A percentile compares a stretch with the other conserved stretches of the same genome.
Conservation (phyloP, 1,140 invertebrate species). For the Parasteatoda tepidariorum region DNA sequence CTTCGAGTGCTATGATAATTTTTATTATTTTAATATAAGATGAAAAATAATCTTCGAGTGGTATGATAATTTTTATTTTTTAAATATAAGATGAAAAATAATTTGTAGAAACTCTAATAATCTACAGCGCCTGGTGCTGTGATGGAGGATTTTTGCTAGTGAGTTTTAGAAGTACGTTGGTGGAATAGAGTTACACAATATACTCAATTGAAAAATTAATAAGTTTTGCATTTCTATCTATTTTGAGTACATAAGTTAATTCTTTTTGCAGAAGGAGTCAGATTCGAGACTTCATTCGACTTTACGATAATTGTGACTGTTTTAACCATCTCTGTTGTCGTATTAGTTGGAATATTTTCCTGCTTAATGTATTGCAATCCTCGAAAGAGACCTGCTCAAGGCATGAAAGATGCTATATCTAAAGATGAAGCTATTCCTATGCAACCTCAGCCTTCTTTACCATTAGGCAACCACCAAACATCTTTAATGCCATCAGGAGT, state of each 20-base stretch:
- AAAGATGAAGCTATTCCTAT: constrained; percentile 52
- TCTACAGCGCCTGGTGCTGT: too few species aligned
- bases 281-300: not conserved
- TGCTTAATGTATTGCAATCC: constrained; percentile 41
- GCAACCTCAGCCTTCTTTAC: not conserved
- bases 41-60: not conserved
- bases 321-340: constrained; percentile 23
- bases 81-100: not conserved
- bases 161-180: not conserved
- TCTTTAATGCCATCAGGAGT: too few species aligned
- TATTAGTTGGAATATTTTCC: constrained; percentile 20
- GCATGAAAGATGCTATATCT: constrained; percentile 6
- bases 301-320: constrained; percentile 43
- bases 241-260: not conserved
- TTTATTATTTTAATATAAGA: not conserved
- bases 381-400: not conserved
- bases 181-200: not conserved
- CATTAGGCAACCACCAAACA: not conserved
- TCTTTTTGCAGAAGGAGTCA: constrained; percentile 1
- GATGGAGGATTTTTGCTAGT: not conserved
- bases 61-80: not conserved
- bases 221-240: not conserved
- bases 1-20: not conserved
- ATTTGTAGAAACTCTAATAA: not conserved
- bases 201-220: not conserved